These are phyloP conservation scores for Sinhomidia bicolor DNA, from an alignment of 2,888 invertebrate species.

Conservation along the genomic window DNA sequence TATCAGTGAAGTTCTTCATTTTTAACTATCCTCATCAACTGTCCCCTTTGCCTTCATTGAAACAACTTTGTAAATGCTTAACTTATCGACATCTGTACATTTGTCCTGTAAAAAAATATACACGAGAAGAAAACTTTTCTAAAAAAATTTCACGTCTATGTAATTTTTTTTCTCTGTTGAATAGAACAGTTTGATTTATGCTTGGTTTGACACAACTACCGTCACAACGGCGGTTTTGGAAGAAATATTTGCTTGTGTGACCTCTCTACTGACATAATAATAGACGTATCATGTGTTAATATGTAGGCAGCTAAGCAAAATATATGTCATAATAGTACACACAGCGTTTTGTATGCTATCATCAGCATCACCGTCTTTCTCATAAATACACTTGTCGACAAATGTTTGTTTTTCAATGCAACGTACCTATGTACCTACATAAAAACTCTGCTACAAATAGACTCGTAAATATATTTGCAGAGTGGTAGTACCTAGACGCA, in stretches of 20 bases:
- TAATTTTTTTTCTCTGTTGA: not conserved
- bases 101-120: not conserved
- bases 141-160: not conserved
- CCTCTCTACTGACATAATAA: no score
- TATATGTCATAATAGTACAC: not conserved
- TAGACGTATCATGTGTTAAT: no score
- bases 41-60: slow-evolving; percentile 7
- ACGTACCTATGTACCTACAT: no score
- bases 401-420: slow-evolving; percentile 1
- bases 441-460: no score
- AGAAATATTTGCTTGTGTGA: not conserved
- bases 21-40: not conserved
- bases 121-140: not conserved
- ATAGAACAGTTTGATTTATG: slow-evolving; percentile 1
- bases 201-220: not conserved
- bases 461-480: no score
- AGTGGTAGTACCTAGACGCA: not conserved
- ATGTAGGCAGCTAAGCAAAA: no score
- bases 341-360: not conserved
- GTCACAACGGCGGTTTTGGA: not conserved
- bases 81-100: not conserved
- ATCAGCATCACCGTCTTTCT: not conserved
- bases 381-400: not conserved
- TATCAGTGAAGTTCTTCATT: not conserved
- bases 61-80: not conserved